Evolutionary conservation across 2,888 invertebrate genomes (phyloP).

Genomic region (Lasius platythorax): DNA sequence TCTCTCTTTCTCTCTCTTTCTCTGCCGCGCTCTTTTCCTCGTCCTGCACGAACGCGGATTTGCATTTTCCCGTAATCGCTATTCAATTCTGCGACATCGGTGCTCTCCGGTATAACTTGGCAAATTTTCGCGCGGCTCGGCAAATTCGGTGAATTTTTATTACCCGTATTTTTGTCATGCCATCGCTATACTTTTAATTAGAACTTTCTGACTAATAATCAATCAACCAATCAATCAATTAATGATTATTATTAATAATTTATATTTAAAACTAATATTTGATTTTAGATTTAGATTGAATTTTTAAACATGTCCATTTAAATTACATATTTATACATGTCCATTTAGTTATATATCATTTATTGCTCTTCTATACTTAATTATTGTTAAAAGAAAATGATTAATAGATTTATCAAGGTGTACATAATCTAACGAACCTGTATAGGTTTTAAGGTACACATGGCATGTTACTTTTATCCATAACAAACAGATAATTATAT

Average conservation of each 20-base stretch:
- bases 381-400: not conserved
- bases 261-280: not conserved
- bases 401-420: not conserved
- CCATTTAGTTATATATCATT: no score
- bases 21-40: constrained; percentile 17
- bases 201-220: not conserved
- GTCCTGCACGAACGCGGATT: constrained; percentile 39
- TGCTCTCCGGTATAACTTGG: constrained; percentile 22
- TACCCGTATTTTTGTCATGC: not conserved
- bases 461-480: not conserved
- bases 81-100: constrained; percentile 53
- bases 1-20: constrained; percentile 2
- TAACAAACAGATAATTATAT: not conserved
- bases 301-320: not conserved
- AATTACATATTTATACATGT: no score
- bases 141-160: constrained; percentile 18
- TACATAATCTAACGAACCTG: not conserved
- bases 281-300: not conserved
- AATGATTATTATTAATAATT: not conserved
- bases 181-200: constrained; percentile 5
- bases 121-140: constrained; percentile 34
- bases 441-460: not conserved
- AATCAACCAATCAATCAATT: not conserved
- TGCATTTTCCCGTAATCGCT: constrained; percentile 58
- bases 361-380: not conserved